Base-by-base conservation (phyloP, 1,140 invertebrate species). In the Hydropsyche tenuis region DNA sequence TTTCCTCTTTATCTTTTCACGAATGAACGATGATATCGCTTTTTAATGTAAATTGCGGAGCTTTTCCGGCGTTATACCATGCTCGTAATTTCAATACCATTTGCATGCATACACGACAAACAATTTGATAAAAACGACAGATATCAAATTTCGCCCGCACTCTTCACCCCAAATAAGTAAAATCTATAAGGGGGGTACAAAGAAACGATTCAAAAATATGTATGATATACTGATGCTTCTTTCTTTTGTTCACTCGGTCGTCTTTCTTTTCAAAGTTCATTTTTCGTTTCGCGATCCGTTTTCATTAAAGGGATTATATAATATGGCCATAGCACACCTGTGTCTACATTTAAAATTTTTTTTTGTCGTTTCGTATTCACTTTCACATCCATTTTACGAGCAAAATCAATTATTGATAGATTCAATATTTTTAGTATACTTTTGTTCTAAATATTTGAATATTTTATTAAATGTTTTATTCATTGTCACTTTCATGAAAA, bases 1-100 rank as follows among this genome's bases (percentile, higher is more conserved):
- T 53, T 53, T 53, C 48, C n/a, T 20, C 48, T 53, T 53, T 53
- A 53, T 53, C 48, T 53, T 53, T 53, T 53, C 20, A 53, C 48
- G 48, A 53, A 20, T 53, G 48, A 53, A 53, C 20, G 48, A 53
- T 53, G 48, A 53, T 53, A 53, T 53, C 48, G 48, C 48, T 53
- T 53, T 53, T 53, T 53, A 53, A 53, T 53, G 48, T 53, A 53
- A 53, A 53, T 53, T 53, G 16, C 48, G 48, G n/a, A 16, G 48
- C 48, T 53, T 53, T 53, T 53, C 48, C 48, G 48, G 20, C 48
- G 18, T 53, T 53, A 53, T 37, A 37, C 3, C 48, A 20, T 16
- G 20, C 48, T 16, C 20, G 48, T 53, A 53, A 53, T 53, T 53
- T 53, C 20, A 53, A 53, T 16, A 53, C 48, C 48, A 53, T 53